Percentiles rank a stretch among this genome's conserved stretches.
Conservation (phyloP, 2,797 vertebrate species). For the Artibeus jamaicensis region DNA sequence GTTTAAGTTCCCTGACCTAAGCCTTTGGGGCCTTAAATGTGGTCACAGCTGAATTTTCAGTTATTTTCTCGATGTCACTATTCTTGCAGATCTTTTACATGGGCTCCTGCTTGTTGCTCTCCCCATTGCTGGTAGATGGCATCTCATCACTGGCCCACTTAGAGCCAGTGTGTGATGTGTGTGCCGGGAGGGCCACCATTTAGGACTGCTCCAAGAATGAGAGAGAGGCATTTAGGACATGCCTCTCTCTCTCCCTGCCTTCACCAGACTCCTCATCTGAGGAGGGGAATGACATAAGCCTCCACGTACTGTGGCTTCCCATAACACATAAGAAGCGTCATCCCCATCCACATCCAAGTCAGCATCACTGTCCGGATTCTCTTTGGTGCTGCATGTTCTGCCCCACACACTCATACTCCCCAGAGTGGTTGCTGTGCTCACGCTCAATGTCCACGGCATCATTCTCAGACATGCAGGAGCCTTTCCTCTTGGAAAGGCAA, state of each 20-base stretch:
- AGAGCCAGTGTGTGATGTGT: constrained; percentile 96
- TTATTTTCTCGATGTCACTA: constrained; percentile 98
- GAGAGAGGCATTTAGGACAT: too few species aligned
- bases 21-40: constrained; percentile 99
- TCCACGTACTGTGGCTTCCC: constrained; percentile 99
- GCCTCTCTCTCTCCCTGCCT: constrained; percentile 95
- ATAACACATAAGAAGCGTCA: constrained; percentile 94
- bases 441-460: too few species aligned
- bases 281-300: constrained; percentile 98
- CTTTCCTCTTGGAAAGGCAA: constrained; percentile 94
- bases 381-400: constrained; percentile 93
- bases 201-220: constrained; percentile 93
- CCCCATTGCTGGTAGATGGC: constrained; percentile 98
- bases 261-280: constrained; percentile 98
- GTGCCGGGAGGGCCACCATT: constrained; percentile 97
- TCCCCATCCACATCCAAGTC: constrained; percentile 98
- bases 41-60: constrained; percentile 97
- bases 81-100: constrained; percentile 92
- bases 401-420: too few species aligned
- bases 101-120: constrained; percentile 95
- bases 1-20: constrained; percentile 97
- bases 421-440: too few species aligned
- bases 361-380: constrained; percentile 96
- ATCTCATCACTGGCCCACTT: constrained; percentile 99
- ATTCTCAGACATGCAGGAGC: too few species aligned